Percentiles rank a stretch among this genome's conserved stretches.
Evolutionary conservation across 2,113 vertebrate species (phyloP).

Genomic region (Sinosuthora webbiana): DNA sequence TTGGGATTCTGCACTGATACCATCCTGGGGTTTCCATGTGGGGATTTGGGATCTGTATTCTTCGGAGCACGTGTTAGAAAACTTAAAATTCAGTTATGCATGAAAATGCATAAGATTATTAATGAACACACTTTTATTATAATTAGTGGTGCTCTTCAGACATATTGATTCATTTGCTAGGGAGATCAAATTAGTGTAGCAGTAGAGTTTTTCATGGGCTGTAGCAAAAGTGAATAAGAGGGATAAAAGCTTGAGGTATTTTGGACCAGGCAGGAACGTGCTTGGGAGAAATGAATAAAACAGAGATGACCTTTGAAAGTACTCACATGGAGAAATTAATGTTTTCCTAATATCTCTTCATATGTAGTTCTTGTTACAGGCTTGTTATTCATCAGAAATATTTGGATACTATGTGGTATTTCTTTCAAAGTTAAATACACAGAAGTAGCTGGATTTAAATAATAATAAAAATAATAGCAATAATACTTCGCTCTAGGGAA

Average conservation of each 20-base stretch:
- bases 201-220: background rate
- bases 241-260: background rate
- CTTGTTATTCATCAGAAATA: background rate
- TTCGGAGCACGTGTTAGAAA: background rate
- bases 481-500: background rate
- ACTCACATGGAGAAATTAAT: background rate
- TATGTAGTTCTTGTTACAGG: slow-evolving; percentile 18
- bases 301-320: slow-evolving; percentile 48
- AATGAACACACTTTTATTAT: background rate
- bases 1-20: background rate
- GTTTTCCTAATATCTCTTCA: slow-evolving; percentile 22
- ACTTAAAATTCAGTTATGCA: background rate
- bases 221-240: background rate
- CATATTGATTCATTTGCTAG: slow-evolving; percentile 1
- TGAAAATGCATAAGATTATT: background rate
- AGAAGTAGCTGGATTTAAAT: background rate
- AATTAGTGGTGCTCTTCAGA: slow-evolving; percentile 17
- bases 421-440: slow-evolving; percentile 23
- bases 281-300: background rate
- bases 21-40: background rate
- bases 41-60: background rate
- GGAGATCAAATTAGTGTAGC: background rate
- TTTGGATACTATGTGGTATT: background rate
- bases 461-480: background rate
- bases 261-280: background rate